Base-by-base conservation (phyloP, 2,888 invertebrate genomes). In the Drosophila kokeensis region DNA sequence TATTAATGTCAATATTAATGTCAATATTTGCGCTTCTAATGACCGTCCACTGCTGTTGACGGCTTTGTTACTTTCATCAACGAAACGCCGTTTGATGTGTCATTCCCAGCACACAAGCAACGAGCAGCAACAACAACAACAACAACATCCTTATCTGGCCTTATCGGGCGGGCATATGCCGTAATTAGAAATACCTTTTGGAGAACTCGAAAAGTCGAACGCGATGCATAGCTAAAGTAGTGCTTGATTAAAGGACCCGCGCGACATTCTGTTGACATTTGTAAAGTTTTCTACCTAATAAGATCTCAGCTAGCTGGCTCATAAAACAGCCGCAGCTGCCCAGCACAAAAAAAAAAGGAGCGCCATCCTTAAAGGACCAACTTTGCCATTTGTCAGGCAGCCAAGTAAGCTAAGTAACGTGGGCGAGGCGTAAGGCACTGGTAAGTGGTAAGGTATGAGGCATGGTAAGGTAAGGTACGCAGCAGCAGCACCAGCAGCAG, bases 1-100 rank as follows among this genome's bases (percentile, higher is more conserved):
- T 90, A 91, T 90, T 80, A 85, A 91, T 90, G 91, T 90, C 91
- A 90, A 90, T 91, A 89, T 91, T 91, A 85, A 90, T 90, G 91
- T 83, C 91, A 91, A 91, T 90, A 90, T 90, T 89, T 91, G 81
- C 76, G 74, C 73, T 69, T 86, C 83, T 90, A 91, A 89, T 89
- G 89, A 91, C 90, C 89, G 76, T 59, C 67, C 53, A 50, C 61
- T 73, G 79, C 54, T 70, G 66, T 54, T 84, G 85, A 67, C 73
- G 73, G 83, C 80, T 73, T 84, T 83, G 87, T 76, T 84, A 79
- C 75, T 73, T 79, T 71, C 53, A 57, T 49, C 32, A 48, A 50
- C 54, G 63, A 38, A 42, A 36, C 58, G 73, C 59, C 59, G 78
- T 88, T 84, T 86, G 83, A 86, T 86, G 84, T 79, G 69, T 57